These are phyloP conservation scores for Yponomeuta plumbellus DNA, from an alignment of 2,888 invertebrate species.

Conservation along the genomic window DNA sequence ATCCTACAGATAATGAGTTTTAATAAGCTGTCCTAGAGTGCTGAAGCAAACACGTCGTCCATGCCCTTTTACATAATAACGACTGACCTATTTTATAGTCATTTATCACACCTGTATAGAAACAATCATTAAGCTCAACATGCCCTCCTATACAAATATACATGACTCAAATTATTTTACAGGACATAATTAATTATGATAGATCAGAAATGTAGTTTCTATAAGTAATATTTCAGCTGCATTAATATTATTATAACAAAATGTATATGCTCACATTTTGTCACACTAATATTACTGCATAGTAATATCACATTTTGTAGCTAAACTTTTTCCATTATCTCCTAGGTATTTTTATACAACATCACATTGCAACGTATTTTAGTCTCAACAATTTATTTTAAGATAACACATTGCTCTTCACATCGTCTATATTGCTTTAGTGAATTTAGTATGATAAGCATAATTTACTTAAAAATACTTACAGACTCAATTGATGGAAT, in stretches of 20 bases:
- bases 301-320: background rate
- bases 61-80: background rate
- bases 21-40: background rate
- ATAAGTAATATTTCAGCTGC: background rate
- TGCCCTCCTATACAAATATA: constrained; percentile 11
- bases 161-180: constrained; percentile 9
- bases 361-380: background rate
- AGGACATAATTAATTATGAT: background rate
- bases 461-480: background rate
- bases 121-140: background rate
- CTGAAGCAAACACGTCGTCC: background rate
- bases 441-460: background rate
- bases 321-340: background rate
- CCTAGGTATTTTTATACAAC: background rate
- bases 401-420: background rate
- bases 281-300: too few species aligned
- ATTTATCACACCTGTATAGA: background rate
- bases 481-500: background rate
- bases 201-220: background rate
- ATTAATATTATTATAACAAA: background rate
- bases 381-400: background rate
- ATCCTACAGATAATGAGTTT: background rate
- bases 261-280: too few species aligned
- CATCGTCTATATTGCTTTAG: background rate
- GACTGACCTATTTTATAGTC: background rate